Conservation (phyloP, 2,113 vertebrate genomes). For the Mixornis gularis region DNA sequence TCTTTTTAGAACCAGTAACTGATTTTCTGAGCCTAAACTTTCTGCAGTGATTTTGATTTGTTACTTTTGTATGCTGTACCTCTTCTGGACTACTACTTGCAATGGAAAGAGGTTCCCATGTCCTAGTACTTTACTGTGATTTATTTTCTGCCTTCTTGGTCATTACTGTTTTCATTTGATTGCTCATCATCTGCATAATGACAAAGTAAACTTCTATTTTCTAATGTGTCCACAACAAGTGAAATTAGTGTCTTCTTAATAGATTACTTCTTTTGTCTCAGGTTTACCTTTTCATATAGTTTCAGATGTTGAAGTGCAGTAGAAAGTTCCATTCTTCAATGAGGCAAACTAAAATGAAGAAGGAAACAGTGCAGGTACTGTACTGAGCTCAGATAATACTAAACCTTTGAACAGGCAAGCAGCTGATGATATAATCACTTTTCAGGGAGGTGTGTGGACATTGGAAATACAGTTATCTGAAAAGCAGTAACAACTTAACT, state of each 20-base stretch:
- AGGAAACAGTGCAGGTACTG: background rate
- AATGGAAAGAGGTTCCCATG: background rate
- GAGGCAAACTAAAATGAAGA: background rate
- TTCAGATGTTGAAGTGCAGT: background rate
- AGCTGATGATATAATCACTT: background rate
- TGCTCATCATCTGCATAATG: background rate
- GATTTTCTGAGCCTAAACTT: background rate
- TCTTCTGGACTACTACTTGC: background rate
- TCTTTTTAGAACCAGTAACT: background rate
- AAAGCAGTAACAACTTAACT: background rate
- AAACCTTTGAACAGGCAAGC: background rate
- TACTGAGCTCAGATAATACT: background rate
- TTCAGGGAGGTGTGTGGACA: background rate
- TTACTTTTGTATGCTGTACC: background rate
- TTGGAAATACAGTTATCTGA: background rate
- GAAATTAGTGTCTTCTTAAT: background rate
- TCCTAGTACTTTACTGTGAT: background rate
- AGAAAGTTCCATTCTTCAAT: background rate
- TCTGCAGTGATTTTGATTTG: background rate
- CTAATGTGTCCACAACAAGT: background rate
- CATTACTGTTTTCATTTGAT: background rate
- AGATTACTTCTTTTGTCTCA: background rate
- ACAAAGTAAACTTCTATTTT: background rate
- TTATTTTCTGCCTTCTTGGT: background rate
- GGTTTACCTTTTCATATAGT: background rate